Percentiles rank a stretch among this genome's conserved stretches.
These are phyloP conservation scores for Meriones psammophilus DNA, from an alignment of 2,797 vertebrate genomes.

Conservation along the genomic window DNA sequence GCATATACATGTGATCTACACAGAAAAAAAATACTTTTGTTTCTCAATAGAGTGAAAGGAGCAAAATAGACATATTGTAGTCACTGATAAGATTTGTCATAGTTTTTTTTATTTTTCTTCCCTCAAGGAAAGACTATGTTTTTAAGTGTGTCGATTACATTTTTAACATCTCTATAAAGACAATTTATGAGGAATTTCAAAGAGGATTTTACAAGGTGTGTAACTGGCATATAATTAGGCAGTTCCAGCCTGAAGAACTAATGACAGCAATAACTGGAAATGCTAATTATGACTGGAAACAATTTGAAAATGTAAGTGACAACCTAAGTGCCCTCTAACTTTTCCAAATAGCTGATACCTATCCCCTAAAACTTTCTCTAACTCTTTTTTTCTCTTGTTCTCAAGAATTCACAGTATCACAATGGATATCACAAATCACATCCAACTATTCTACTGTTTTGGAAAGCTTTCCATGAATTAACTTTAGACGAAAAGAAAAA, in stretches of 20 bases:
- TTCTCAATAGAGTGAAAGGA: constrained; percentile 38
- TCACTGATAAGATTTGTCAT: not conserved
- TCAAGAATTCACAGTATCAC: constrained; percentile 79
- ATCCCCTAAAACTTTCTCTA: constrained; percentile 2
- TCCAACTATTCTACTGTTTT: constrained; percentile 86
- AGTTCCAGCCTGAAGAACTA: constrained; percentile 85
- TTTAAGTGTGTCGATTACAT: constrained; percentile 85
- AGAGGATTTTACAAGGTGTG: constrained; percentile 85
- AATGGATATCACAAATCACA: constrained; percentile 76
- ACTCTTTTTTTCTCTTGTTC: constrained; percentile 52
- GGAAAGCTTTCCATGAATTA: constrained; percentile 87
- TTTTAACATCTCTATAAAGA: constrained; percentile 83
- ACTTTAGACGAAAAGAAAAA: constrained; percentile 83
- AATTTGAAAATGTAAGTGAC: constrained; percentile 83
- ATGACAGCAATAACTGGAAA: constrained; percentile 81
- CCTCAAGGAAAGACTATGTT: constrained; percentile 82
- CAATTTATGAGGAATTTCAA: constrained; percentile 84
- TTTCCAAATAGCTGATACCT: not conserved
- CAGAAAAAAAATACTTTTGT: constrained; percentile 39
- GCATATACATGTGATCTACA: not conserved
- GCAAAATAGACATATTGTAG: constrained; percentile 10
- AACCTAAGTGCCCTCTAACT: not conserved
- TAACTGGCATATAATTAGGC: constrained; percentile 66
- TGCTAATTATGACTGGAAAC: constrained; percentile 84
- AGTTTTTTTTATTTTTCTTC: constrained; percentile 6